These are phyloP conservation scores for Zapornia atra DNA, from an alignment of 2,113 vertebrate species.

Conservation along the genomic window DNA sequence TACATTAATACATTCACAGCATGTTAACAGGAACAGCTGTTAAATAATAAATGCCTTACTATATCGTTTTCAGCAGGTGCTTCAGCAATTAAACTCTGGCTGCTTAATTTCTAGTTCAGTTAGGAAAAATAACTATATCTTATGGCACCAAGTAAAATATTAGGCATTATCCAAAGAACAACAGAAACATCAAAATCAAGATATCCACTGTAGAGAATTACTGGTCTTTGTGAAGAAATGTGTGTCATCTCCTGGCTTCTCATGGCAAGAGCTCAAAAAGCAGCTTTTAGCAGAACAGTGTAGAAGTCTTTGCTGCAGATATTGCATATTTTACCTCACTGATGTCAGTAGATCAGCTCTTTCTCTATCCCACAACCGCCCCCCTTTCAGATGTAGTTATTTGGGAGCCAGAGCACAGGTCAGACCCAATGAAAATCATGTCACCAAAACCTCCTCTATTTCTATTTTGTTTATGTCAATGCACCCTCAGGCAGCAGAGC, in stretches of 20 bases:
- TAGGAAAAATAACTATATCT: slow-evolving; percentile 20
- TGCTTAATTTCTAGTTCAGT: slow-evolving; percentile 25
- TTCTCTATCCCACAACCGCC: not conserved
- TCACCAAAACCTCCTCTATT: not conserved
- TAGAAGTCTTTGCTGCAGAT: not conserved
- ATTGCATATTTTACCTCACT: not conserved
- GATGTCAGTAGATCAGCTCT: not conserved
- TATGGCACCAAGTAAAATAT: slow-evolving; percentile 6
- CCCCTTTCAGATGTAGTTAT: not conserved
- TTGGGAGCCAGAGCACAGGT: not conserved
- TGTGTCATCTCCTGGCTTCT: not conserved
- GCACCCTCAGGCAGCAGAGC: not conserved
- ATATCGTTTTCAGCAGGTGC: slow-evolving; percentile 50
- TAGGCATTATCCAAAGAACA: not conserved
- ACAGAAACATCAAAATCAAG: not conserved
- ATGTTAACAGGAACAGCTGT: slow-evolving; percentile 29
- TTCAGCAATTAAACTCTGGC: slow-evolving; percentile 51
- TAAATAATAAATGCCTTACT: slow-evolving; percentile 59
- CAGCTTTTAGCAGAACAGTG: not conserved
- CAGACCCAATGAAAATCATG: not conserved
- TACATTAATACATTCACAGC: slow-evolving; percentile 56
- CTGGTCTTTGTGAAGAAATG: not conserved
- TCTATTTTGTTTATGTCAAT: not conserved
- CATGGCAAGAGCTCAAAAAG: not conserved
- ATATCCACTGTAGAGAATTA: not conserved